Evolutionary conservation across 2,888 invertebrate species (phyloP).

Genomic region (Megastigmus dorsalis): DNA sequence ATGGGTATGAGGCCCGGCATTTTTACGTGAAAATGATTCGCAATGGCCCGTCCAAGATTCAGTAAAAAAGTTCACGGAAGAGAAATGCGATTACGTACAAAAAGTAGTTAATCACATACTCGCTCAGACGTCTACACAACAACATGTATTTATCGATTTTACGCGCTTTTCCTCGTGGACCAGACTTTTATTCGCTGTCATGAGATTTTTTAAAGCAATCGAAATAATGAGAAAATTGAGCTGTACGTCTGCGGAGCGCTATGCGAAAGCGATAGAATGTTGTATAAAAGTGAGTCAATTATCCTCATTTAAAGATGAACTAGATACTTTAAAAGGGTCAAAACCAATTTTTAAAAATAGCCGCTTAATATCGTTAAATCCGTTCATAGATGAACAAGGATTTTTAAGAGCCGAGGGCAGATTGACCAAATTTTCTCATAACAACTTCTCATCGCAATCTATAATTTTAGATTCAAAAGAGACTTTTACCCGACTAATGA

Average conservation of each 20-base stretch:
- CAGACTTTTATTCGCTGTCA: no score
- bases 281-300: not conserved
- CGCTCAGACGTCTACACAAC: not conserved
- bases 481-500: not conserved
- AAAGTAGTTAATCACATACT: not conserved
- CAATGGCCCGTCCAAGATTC: no score
- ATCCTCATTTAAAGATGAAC: not conserved
- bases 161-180: no score
- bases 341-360: not conserved
- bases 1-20: not conserved
- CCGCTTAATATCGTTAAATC: not conserved
- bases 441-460: not conserved
- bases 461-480: not conserved
- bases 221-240: no score
- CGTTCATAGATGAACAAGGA: no score
- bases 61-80: not conserved
- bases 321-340: not conserved
- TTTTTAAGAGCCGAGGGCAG: no score
- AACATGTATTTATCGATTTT: not conserved
- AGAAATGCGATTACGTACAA: not conserved
- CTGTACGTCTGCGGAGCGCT: no score
- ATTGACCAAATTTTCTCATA: no score
- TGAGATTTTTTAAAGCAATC: no score
- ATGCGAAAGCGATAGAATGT: not conserved
- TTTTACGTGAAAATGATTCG: not conserved